A percentile compares a stretch with the other conserved stretches of the same genome.
phyloP scores from a whole-genome alignment of 2,888 invertebrate species.

The Autographa pulchrina region DNA sequence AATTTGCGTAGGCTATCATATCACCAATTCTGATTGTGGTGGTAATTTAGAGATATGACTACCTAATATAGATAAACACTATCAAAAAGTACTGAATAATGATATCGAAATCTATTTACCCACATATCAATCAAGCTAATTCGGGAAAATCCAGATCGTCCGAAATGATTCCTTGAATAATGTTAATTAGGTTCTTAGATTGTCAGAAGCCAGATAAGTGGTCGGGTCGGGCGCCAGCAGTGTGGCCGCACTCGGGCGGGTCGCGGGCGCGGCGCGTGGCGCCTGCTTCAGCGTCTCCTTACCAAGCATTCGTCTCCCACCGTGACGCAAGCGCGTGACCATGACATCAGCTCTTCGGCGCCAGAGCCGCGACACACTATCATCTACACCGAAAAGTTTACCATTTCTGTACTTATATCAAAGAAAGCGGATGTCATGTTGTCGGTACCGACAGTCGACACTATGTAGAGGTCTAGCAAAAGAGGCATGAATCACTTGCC shows the following conservation, averaged over 20 bases:
- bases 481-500: constrained; percentile 45
- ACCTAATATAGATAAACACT: neutral
- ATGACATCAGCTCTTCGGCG: constrained; percentile 78
- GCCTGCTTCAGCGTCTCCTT: constrained; percentile 50
- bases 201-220: constrained; percentile 67
- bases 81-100: neutral
- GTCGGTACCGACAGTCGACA: constrained; percentile 43
- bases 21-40: neutral
- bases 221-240: constrained; percentile 57
- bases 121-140: neutral
- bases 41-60: neutral
- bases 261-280: constrained; percentile 63
- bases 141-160: constrained; percentile 43
- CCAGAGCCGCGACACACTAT: constrained; percentile 71
- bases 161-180: constrained; percentile 31
- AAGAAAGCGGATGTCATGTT: constrained; percentile 61
- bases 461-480: constrained; percentile 23
- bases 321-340: constrained; percentile 84
- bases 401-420: constrained; percentile 62
- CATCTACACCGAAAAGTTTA: constrained; percentile 68
- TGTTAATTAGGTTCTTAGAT: constrained; percentile 1
- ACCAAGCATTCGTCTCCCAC: constrained; percentile 24
- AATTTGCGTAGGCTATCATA: neutral
- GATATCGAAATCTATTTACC: neutral
- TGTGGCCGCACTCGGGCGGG: constrained; percentile 55